Evolutionary conservation across 2,888 invertebrate species (phyloP).

Genomic region (Athalia rosae): DNA sequence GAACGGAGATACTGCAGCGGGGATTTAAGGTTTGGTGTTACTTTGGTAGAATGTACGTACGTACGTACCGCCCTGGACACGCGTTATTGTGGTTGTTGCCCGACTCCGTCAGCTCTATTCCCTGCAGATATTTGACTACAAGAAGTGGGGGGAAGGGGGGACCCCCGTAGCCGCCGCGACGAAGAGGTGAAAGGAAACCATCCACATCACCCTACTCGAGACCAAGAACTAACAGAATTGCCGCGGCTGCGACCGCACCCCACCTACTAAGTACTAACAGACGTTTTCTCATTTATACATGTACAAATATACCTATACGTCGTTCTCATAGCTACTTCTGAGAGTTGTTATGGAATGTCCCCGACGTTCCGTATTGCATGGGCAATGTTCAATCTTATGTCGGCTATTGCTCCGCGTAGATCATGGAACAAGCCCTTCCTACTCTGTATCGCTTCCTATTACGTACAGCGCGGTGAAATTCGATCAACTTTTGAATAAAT

Average conservation of each 20-base stretch:
- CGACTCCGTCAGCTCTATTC: slow-evolving; percentile 1
- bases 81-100: neutral
- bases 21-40: slow-evolving; percentile 18
- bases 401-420: too few species aligned
- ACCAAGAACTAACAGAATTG: neutral
- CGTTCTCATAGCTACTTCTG: neutral
- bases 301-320: neutral
- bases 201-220: slow-evolving; percentile 22
- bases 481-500: too few species aligned
- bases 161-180: neutral
- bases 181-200: slow-evolving; percentile 42
- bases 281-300: slow-evolving; percentile 28
- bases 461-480: too few species aligned
- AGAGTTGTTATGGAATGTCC: neutral
- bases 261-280: slow-evolving; percentile 18
- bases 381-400: too few species aligned
- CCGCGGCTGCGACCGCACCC: slow-evolving; percentile 16
- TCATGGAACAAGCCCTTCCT: too few species aligned
- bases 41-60: slow-evolving; percentile 24
- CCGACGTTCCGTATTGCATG: neutral
- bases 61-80: slow-evolving; percentile 9
- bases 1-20: slow-evolving; percentile 23
- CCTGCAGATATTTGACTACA: slow-evolving; percentile 14
- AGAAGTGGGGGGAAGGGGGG: neutral
- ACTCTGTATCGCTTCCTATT: too few species aligned